These are phyloP conservation scores for Noctuana brunneofusca DNA, from an alignment of 2,888 invertebrate genomes.

Conservation along the genomic window DNA sequence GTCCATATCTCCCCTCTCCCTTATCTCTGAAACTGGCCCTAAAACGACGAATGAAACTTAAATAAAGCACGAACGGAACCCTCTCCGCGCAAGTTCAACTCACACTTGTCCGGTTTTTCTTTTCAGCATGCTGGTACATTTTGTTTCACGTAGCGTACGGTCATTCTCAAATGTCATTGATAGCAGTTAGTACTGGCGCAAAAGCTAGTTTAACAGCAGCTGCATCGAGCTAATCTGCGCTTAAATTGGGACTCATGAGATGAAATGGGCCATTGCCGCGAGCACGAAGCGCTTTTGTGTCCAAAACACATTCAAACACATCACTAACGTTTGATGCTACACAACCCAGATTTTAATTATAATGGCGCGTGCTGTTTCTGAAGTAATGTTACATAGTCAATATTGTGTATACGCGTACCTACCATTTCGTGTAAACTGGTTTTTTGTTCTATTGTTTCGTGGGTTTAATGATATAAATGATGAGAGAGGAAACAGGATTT, in stretches of 20 bases:
- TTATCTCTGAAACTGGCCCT: no score
- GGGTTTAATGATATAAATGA: no score
- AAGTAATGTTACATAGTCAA: slow-evolving; percentile 18
- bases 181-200: slow-evolving; percentile 14
- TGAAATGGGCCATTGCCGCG: slow-evolving; percentile 29
- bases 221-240: slow-evolving; percentile 31
- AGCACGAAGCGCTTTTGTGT: slow-evolving; percentile 27
- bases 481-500: background rate
- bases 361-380: background rate
- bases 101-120: background rate
- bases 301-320: slow-evolving; percentile 29
- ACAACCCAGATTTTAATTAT: slow-evolving; percentile 28
- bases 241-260: slow-evolving; percentile 32
- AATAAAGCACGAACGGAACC: no score
- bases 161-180: background rate
- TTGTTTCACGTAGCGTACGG: background rate
- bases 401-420: no score
- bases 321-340: slow-evolving; percentile 22
- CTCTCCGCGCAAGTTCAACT: no score
- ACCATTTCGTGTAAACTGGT: background rate
- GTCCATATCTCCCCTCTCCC: no score
- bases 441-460: background rate
- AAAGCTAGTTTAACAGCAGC: slow-evolving; percentile 29
- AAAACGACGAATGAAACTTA: no score
- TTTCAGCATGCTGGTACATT: background rate